These are phyloP conservation scores for Paradisaea rubra DNA, from an alignment of 2,113 vertebrate species.

Conservation along the genomic window DNA sequence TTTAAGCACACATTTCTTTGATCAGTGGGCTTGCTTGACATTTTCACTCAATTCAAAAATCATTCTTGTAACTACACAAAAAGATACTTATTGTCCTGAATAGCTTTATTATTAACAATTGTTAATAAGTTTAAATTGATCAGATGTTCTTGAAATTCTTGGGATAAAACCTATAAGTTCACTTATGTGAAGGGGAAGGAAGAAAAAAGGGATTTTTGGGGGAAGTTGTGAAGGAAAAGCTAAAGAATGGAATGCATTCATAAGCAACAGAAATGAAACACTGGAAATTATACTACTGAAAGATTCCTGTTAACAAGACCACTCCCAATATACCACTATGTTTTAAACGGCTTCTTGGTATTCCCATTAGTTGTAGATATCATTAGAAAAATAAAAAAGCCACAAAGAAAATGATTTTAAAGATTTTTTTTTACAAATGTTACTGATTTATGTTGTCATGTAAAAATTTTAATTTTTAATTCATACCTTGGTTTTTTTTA, in stretches of 20 bases:
- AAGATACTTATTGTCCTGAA: too few relatives aligned
- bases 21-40: not conserved
- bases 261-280: not conserved
- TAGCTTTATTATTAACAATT: not conserved
- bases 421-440: not conserved
- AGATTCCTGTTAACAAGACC: not conserved
- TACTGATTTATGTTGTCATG: not conserved
- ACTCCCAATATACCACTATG: not conserved
- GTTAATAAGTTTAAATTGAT: not conserved
- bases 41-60: not conserved
- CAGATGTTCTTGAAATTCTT: not conserved
- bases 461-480: not conserved
- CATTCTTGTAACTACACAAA: not conserved
- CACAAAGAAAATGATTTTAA: not conserved
- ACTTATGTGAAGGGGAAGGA: not conserved
- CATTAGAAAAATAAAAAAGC: not conserved
- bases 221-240: not conserved
- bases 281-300: rapidly evolving
- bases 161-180: not conserved
- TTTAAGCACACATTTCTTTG: not conserved
- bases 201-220: not conserved
- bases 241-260: not conserved
- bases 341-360: not conserved
- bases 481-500: not conserved
- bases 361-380: not conserved